These are phyloP conservation scores for Zoanthus solanderi DNA, from an alignment of 92 coral and sea anemone genomes.

Conservation along the genomic window DNA sequence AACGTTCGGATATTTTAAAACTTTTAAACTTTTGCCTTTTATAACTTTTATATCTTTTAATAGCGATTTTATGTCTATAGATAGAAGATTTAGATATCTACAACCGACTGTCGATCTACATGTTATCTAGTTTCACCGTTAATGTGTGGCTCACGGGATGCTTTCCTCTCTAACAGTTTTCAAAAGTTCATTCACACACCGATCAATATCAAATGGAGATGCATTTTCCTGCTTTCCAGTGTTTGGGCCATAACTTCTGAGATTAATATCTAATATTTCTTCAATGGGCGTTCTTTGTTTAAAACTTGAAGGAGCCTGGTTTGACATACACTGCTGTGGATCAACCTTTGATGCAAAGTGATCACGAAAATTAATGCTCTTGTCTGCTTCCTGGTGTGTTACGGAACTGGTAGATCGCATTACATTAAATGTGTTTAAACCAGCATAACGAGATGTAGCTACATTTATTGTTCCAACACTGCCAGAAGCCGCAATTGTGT, in stretches of 20 bases:
- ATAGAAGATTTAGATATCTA: no score
- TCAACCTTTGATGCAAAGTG: background rate
- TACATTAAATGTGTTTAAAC: background rate
- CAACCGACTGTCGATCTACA: no score
- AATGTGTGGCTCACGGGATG: no score
- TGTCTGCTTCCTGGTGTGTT: background rate
- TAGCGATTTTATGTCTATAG: no score
- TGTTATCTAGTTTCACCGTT: no score
- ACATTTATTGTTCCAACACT: background rate
- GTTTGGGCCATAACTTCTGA: background rate
- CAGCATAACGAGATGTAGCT: constrained; percentile 2
- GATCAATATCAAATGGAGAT: constrained; percentile 13
- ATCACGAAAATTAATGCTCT: background rate
- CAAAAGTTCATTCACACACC: background rate
- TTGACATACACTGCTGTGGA: background rate
- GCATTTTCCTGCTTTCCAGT: background rate
- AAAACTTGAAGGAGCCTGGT: background rate
- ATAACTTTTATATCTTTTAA: no score
- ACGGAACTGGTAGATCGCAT: background rate
- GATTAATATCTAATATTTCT: constrained; percentile 16
- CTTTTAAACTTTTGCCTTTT: no score
- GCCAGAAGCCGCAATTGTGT: background rate
- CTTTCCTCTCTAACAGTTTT: no score
- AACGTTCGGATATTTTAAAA: no score
- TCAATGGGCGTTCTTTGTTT: constrained; percentile 3